Evolutionary conservation across 2,888 invertebrate genomes (phyloP), one percentile per base, ranked within the genome.

Genomic region (Rhagonycha lutea): DNA sequence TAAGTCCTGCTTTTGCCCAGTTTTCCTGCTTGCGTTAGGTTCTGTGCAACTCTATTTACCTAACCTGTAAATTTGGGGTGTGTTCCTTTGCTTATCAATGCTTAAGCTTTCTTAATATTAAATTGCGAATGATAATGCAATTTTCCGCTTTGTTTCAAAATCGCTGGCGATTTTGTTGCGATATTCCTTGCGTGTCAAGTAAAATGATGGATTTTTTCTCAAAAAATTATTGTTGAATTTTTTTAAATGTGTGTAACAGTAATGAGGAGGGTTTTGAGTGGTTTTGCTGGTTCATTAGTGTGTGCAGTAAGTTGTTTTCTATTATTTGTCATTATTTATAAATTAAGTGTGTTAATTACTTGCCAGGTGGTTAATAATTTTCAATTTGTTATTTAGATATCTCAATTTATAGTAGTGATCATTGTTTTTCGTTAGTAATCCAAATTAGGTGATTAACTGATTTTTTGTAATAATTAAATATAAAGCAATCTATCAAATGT

Each of bases 251-350:
- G 80, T 68, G 77, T 78, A 47, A 74, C 80, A 70, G 76, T 78
- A 74, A 91, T 91, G 91, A 89, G 90, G 86, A 87, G 90, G 71
- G 90, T 90, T 28, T 89, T 90, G 70, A 90, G 90, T 67, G 90
- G 90, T 5, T 90, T 90, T 84, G 88, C 90, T 5, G 91, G 90
- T 80, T 88, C 90, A 80, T 89, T 84, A 61, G 81, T 82, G 68
- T 84, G 84, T 70, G 78, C 82, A 70, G 84, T 84, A 83, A 84
- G 84, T 83, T 72, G 61, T 68, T 73, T 76, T 70, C 61, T 61
- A 70, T 71, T 65, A 65, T 24, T 65, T 65, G 11, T 65, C 26
- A 65, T 24, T 65, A 24, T 18, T 65, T 65, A 24, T 10, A 65
- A 65, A 26, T 24, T 65, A 47, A 47, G 47, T 47, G 47, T 47